Evolutionary conservation across 1,140 invertebrate genomes (phyloP), one percentile per base, ranked within the genome.

Genomic region (Conus ventricosus): DNA sequence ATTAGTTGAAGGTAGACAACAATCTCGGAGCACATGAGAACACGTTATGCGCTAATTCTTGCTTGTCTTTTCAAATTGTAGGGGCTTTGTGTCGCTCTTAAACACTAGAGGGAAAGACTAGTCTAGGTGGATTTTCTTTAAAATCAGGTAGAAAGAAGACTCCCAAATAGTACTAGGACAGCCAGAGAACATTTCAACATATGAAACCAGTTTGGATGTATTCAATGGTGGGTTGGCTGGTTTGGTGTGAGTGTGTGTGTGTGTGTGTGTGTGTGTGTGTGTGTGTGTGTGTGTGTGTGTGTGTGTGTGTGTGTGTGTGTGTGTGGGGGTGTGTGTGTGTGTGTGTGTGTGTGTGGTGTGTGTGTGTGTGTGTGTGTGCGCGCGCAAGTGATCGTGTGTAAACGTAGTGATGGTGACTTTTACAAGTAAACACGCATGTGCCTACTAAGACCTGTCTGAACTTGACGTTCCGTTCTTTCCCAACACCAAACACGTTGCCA

Each of bases 291-390:
- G 13, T 15, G 51, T 17, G 10, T 51, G 8, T 20, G 51, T 54
- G 8, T 53, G 8, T 54, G 39, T 81, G 23, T 17, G 51, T 81
- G 25, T 27, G 25, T 81, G 25, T 81, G 78, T 81, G 39, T 78
- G 75, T 78, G 75, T 78, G 75, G 3, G 75, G 3, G 75, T 78
- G 75, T 78, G 75, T 78, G 75, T 78, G 75, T 78, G 75, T 78
- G 75, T n/a, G 75, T 78, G 75, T 78, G 75, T n/a, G 75, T 78
- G 75, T 4, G 75, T 78, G 75, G 75, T 78, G 75, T 78, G 75
- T 78, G 75, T 78, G 75, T n/a, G 75, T 78, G 75, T 78, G 75
- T n/a, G 75, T 78, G 75, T 4, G 75, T 78, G 39, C 39, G 39
- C 39, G 0, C 39, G 39, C 39, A 39, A 10, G 75, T 78, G 75